Evolutionary conservation across 2,113 vertebrate genomes (phyloP).

Genomic region (Anseranas semipalmata): DNA sequence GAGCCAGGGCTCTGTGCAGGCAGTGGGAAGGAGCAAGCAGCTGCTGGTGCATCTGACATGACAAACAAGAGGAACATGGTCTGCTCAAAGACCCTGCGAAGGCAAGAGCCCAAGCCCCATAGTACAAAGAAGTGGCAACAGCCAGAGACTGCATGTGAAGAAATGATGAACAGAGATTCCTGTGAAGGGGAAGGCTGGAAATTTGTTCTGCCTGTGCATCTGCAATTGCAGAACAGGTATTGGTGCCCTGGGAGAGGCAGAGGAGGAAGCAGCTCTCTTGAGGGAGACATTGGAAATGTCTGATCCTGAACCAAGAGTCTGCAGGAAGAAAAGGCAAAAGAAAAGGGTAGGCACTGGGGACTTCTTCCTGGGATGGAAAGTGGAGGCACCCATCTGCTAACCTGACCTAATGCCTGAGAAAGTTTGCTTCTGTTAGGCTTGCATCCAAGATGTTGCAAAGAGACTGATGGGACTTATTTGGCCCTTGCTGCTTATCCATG

Average conservation of each 20-base stretch:
- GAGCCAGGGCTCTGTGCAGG: neutral
- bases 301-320: neutral
- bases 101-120: neutral
- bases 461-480: neutral
- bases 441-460: neutral
- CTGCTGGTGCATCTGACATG: neutral
- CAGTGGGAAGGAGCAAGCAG: neutral
- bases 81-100: neutral
- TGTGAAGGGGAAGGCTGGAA: neutral
- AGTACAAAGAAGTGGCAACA: neutral
- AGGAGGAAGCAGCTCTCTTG: neutral
- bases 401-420: neutral
- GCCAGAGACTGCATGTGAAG: neutral
- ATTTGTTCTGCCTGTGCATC: neutral
- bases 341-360: neutral
- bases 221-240: neutral
- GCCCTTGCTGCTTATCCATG: neutral
- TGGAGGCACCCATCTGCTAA: neutral
- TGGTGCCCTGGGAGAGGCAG: neutral
- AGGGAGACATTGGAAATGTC: neutral
- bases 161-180: neutral
- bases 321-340: neutral
- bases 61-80: neutral
- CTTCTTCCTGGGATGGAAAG: neutral
- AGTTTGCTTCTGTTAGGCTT: neutral